phyloP scores from a whole-genome alignment of 1,140 invertebrate species.

The Drosophila chauvacae region DNA sequence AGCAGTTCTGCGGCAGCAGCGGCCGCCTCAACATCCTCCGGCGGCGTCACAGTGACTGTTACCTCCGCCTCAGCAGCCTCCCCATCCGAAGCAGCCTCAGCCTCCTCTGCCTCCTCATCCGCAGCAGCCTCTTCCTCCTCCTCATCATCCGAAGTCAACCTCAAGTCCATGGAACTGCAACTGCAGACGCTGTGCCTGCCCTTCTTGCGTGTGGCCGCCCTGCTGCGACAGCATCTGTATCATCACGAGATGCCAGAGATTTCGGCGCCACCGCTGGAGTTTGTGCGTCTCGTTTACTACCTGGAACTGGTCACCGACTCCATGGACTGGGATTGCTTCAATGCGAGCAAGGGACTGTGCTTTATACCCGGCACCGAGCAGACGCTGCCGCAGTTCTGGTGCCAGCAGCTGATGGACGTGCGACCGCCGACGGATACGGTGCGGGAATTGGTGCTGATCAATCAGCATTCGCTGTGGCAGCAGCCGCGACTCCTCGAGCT shows the following conservation, averaged over 20 bases:
- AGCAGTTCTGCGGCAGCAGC: constrained; percentile 48
- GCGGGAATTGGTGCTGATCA: constrained; percentile 87
- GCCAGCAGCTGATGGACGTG: constrained; percentile 86
- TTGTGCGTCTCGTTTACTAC: constrained; percentile 90
- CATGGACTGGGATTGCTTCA: constrained; percentile 88
- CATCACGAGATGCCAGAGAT: constrained; percentile 91
- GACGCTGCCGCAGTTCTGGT: constrained; percentile 87
- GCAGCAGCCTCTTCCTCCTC: constrained; percentile 13
- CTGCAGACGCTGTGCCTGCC: constrained; percentile 92
- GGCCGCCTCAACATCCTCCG: background rate
- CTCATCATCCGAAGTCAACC: constrained; percentile 62
- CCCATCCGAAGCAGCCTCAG: background rate
- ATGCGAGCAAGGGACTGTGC: constrained; percentile 88
- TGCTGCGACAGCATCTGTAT: constrained; percentile 94
- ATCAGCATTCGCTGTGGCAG: constrained; percentile 90
- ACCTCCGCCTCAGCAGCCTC: background rate
- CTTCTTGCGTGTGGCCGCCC: constrained; percentile 92
- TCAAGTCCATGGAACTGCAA: constrained; percentile 86
- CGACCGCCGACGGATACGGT: constrained; percentile 86
- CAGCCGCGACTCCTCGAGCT: constrained; percentile 92
- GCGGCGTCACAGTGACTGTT: background rate
- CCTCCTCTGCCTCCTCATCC: background rate
- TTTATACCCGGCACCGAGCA: constrained; percentile 85
- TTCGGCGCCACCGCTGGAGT: constrained; percentile 88
- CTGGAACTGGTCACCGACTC: constrained; percentile 89